These are phyloP conservation scores for Hypocryptadius cinnamomeus DNA, from an alignment of 2,113 vertebrate genomes.

Conservation along the genomic window DNA sequence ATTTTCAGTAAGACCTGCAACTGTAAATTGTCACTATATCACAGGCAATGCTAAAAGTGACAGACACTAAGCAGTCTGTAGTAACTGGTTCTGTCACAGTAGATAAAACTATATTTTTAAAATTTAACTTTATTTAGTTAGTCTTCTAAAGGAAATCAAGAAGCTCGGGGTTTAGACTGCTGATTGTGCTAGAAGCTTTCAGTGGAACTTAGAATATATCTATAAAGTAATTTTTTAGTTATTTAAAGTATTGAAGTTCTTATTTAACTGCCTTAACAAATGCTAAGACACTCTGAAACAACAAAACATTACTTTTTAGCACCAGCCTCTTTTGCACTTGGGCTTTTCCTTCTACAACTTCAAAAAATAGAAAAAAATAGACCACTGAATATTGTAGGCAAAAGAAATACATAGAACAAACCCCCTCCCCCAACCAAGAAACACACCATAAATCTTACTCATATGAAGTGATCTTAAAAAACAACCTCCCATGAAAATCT, in stretches of 20 bases:
- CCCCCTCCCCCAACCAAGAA: not conserved
- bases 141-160: not conserved
- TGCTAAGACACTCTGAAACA: not conserved
- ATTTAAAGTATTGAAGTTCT: not conserved
- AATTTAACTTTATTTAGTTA: not conserved
- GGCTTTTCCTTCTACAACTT: not conserved
- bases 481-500: conserved; percentile 22
- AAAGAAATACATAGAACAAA: not conserved
- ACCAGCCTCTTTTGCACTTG: not conserved
- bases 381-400: not conserved
- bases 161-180: not conserved
- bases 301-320: not conserved
- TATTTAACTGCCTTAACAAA: not conserved
- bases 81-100: not conserved
- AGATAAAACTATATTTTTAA: not conserved
- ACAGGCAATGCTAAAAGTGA: not conserved
- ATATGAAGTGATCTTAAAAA: not conserved
- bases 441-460: not conserved
- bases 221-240: not conserved
- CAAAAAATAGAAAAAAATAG: not conserved
- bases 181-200: not conserved
- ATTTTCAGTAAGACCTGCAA: not conserved
- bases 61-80: not conserved
- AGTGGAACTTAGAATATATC: not conserved
- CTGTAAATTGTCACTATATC: not conserved